Percentiles rank a stretch among this genome's conserved stretches.
Evolutionary conservation across 2,113 vertebrate species (phyloP).

Genomic region (Ornithorhynchus anatinus): DNA sequence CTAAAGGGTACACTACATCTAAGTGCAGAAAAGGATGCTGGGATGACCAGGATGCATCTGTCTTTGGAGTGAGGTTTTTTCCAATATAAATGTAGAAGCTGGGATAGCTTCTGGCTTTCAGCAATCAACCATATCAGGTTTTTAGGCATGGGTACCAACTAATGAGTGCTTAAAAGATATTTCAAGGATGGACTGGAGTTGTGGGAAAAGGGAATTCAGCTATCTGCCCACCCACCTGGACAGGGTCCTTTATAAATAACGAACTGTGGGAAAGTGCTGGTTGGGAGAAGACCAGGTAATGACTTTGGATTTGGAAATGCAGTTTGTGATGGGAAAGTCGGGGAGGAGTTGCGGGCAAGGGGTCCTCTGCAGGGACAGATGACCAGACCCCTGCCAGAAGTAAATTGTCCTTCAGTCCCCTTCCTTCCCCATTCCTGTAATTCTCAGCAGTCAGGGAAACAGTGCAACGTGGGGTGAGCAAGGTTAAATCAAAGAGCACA

Average conservation of each 20-base stretch:
- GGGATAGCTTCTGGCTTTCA: too few species aligned
- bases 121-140: neutral
- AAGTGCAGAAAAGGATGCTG: neutral
- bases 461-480: slow-evolving; percentile 22
- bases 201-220: neutral
- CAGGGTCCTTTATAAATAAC: neutral
- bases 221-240: neutral
- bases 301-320: neutral
- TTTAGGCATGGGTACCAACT: neutral
- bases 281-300: too few species aligned
- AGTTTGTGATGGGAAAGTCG: too few species aligned
- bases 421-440: neutral
- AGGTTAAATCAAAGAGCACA: slow-evolving; percentile 37
- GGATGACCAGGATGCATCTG: neutral
- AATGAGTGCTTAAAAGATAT: too few species aligned
- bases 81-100: neutral
- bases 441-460: slow-evolving; percentile 18
- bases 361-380: neutral
- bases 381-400: neutral
- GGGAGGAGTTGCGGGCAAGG: neutral
- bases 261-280: neutral
- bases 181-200: too few species aligned
- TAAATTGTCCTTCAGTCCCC: slow-evolving; percentile 1
- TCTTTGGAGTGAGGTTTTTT: neutral
- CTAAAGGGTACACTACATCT: too few species aligned